Percentiles rank a stretch among this genome's conserved stretches.
Conservation (phyloP, 2,797 vertebrate genomes). For the Clarias laeviceps region DNA sequence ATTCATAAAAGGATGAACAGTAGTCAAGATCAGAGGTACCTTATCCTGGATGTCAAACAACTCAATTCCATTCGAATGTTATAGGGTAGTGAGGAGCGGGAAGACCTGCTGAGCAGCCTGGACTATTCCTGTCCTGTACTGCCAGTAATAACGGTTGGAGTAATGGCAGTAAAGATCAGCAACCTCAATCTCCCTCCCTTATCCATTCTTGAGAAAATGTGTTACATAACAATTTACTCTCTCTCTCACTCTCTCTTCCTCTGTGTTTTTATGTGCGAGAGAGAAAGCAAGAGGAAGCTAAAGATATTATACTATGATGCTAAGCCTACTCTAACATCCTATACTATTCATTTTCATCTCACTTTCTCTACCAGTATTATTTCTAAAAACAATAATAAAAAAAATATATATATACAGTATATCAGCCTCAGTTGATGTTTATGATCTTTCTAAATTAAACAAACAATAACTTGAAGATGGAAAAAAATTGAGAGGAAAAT, state of each 20-base stretch:
- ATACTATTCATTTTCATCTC: not conserved
- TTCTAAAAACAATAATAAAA: not conserved
- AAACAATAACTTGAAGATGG: not conserved
- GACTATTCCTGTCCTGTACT: conserved; percentile 29
- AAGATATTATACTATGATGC: not conserved
- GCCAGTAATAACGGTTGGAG: conserved; percentile 13
- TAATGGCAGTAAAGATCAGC: conserved; percentile 34
- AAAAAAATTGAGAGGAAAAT: not conserved
- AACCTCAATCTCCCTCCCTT: conserved; percentile 30
- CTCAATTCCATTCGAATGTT: conserved; percentile 31
- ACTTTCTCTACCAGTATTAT: not conserved
- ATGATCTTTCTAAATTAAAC: not conserved
- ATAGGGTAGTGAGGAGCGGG: not conserved
- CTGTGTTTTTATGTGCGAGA: not conserved
- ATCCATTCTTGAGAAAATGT: conserved; percentile 50
- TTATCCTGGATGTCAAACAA: not conserved
- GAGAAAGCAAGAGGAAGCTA: not conserved
- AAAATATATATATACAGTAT: not conserved
- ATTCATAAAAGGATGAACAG: not conserved
- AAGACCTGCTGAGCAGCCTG: conserved; percentile 23
- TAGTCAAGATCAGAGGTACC: not conserved
- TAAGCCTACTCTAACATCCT: not conserved
- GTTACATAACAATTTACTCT: conserved; percentile 60
- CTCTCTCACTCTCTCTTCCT: not conserved
- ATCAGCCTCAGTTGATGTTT: not conserved